A percentile compares a stretch with the other conserved stretches of the same genome.
Conservation (phyloP, 2,797 vertebrate genomes). For the Aldrovandia affinis region DNA sequence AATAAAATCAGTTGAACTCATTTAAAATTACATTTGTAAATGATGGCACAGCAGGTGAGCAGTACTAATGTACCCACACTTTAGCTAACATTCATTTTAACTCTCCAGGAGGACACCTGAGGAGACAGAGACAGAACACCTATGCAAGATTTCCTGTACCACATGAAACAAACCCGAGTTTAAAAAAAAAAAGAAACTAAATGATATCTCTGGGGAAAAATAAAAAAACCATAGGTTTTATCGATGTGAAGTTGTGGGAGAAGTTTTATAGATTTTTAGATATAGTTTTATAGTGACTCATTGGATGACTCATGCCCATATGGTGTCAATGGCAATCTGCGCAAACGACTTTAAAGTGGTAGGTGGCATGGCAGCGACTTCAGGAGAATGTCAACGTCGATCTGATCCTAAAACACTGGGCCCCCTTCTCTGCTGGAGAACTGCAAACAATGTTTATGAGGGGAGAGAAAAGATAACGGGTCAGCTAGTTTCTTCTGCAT, state of each 20-base stretch:
- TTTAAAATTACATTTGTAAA: background rate
- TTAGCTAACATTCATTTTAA: too few species aligned
- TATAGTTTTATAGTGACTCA: background rate
- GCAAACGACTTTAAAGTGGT: background rate
- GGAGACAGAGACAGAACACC: too few species aligned
- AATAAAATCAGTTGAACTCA: background rate
- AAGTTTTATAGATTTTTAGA: background rate
- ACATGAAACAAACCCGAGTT: too few species aligned
- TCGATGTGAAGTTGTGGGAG: too few species aligned
- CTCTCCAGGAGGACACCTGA: too few species aligned
- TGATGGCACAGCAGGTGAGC: background rate
- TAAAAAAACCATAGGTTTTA: too few species aligned
- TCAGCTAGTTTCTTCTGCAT: background rate
- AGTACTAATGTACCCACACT: background rate
- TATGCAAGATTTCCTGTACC: too few species aligned
- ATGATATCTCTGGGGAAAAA: too few species aligned
- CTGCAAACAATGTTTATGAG: background rate
- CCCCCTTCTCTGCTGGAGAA: background rate
- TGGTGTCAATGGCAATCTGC: background rate
- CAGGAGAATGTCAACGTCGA: background rate
- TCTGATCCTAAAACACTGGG: background rate
- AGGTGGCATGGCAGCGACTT: background rate
- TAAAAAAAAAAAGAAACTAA: too few species aligned
- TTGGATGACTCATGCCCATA: conserved; percentile 5
- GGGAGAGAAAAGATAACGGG: background rate